A percentile compares a stretch with the other conserved stretches of the same genome.
Conservation (phyloP, 2,797 vertebrate species). For the Scomberomorus guttatus region DNA sequence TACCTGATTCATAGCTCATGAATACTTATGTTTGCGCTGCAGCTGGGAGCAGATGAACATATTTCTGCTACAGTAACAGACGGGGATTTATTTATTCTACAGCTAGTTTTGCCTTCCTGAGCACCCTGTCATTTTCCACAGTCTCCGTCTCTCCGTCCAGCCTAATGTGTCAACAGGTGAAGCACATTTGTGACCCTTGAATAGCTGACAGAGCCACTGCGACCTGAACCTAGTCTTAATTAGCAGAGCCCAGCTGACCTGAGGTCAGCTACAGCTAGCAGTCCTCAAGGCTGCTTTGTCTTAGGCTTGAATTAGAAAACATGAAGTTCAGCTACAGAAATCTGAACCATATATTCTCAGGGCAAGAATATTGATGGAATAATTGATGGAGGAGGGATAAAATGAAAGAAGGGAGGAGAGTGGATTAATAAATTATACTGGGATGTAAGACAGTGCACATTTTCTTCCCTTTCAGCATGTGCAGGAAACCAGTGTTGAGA, state of each 20-base stretch:
- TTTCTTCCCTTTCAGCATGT: conserved; percentile 39
- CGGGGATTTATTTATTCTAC: conserved; percentile 29
- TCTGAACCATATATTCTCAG: conserved; percentile 47
- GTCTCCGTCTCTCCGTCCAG: conserved; percentile 4
- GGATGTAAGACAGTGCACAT: conserved; percentile 39
- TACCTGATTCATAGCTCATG: conserved; percentile 26
- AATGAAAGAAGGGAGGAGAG: conserved; percentile 44
- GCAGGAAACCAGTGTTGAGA: conserved; percentile 2
- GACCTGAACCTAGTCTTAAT: conserved; percentile 57
- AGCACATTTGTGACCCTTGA: conserved; percentile 44
- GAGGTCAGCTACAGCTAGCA: conserved; percentile 38
- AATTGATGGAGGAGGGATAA: conserved; percentile 62
- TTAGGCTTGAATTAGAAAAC: conserved; percentile 44
- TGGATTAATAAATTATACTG: conserved; percentile 62
- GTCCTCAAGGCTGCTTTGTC: conserved; percentile 46
- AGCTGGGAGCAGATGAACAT: conserved; percentile 30
- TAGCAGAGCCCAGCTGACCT: conserved; percentile 51
- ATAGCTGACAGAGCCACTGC: conserved; percentile 39
- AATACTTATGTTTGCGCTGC: conserved; percentile 14
- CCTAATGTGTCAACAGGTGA: conserved; percentile 49
- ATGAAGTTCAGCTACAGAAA: conserved; percentile 40
- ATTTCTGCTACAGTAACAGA: conserved; percentile 29
- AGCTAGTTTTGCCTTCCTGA: conserved; percentile 20
- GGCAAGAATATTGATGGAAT: conserved; percentile 63
- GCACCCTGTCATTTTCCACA: conserved; percentile 21